Evolutionary conservation across 1,140 invertebrate species (phyloP), one percentile per base, ranked within the genome.

Genomic region (Leptestheria dahalacensis): DNA sequence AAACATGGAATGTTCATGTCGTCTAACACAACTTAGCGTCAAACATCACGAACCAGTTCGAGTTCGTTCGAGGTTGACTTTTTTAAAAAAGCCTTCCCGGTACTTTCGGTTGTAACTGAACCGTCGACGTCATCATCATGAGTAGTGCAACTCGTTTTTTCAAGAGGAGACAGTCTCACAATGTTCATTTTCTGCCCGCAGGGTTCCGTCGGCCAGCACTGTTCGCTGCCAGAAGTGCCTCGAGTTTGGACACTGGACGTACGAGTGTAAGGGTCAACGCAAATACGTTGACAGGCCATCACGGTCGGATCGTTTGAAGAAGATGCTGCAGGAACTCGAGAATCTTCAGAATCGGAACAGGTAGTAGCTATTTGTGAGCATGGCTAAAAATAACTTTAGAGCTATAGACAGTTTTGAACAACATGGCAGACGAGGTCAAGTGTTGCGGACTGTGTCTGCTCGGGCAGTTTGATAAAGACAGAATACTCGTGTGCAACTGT

Each of bases 201-300:
- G 60, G 48, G 24, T 20, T 48, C 25, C 52, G 21, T 33, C 52
- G 20, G 53, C 52, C 15, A 26, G 24, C 15, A 47, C 29, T 21
- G 78, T 87, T 61, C 77, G 84, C 48, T 95, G 91, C 69, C 90
- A 94, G 68, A 95, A 93, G 73, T 95, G 91, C 70, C 73, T 92
- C 47, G 85, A 92, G 70, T 81, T 82, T 66, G 90, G 89, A 0
- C 91, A 95, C 68, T 94, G 88, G 87, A 91, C 86, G 57, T 95
- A 88, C 65, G 85, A 93, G 70, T 95, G 91, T 69, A 88, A 81
- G 64, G 86, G 85, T n/a, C 89, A 92, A 74, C 74, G 88, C 49
- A 94, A 93, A 72, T 88, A 85, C 71, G 74, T 92, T 11, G 81
- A 89, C 59, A 78, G 89, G 63, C 78, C 80, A 33, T 91, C 89